These are phyloP conservation scores for Parotocinclus haroldoi DNA, from an alignment of 2,797 vertebrate genomes.

Conservation along the genomic window DNA sequence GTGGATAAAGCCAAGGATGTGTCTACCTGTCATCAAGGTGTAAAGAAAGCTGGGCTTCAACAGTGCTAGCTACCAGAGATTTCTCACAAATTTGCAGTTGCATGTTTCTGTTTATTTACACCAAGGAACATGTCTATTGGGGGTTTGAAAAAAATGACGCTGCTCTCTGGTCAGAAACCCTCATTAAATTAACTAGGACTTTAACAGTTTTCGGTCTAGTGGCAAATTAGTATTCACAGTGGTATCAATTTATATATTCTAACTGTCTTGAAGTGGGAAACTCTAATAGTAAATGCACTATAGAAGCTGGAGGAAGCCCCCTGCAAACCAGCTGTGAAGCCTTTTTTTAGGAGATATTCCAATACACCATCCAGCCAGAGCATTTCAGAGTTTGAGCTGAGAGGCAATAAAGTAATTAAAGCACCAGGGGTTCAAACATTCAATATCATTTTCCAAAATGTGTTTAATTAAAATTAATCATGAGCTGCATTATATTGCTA, in stretches of 20 bases:
- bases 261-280: constrained; percentile 51
- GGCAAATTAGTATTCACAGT: constrained; percentile 59
- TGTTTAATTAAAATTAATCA: constrained; percentile 78
- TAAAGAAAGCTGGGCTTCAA: constrained; percentile 16
- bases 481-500: constrained; percentile 72
- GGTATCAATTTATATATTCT: constrained; percentile 57
- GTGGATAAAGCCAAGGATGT: constrained; percentile 27
- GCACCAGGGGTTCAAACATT: constrained; percentile 66
- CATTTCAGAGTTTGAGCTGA: constrained; percentile 57
- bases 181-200: constrained; percentile 58
- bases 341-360: constrained; percentile 58
- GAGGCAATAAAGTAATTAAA: constrained; percentile 64
- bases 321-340: constrained; percentile 55
- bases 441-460: constrained; percentile 71
- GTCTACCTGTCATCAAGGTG: constrained; percentile 26
- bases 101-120: constrained; percentile 22
- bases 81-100: neutral
- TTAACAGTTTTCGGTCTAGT: constrained; percentile 58
- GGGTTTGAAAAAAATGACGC: constrained; percentile 8
- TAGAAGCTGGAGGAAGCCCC: constrained; percentile 53
- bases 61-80: neutral
- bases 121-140: constrained; percentile 10
- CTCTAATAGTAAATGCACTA: constrained; percentile 53
- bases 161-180: constrained; percentile 34
- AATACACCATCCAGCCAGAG: constrained; percentile 58